Evolutionary conservation across 2,888 invertebrate species (phyloP).

Genomic region (Tinea semifulvella): DNA sequence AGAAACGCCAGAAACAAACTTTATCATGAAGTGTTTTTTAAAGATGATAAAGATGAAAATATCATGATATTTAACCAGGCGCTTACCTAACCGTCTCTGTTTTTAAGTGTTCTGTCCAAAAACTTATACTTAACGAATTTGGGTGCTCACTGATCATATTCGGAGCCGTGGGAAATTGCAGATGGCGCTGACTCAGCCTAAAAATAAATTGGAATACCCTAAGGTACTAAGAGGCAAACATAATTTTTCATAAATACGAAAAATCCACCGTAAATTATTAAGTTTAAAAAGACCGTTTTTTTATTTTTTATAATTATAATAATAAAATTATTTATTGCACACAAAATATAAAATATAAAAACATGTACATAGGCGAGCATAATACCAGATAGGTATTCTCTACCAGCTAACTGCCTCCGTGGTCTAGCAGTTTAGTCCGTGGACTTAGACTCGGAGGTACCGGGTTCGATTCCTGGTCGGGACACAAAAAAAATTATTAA

Average conservation of each 20-base stretch:
- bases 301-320: background rate
- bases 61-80: too few species aligned
- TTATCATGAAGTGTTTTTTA: too few species aligned
- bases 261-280: background rate
- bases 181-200: constrained; percentile 41
- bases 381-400: too few species aligned
- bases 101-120: constrained; percentile 1
- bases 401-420: too few species aligned
- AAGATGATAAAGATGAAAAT: too few species aligned
- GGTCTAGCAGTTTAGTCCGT: too few species aligned
- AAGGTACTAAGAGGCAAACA: background rate
- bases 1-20: too few species aligned
- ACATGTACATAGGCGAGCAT: background rate
- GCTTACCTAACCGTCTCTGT: too few species aligned
- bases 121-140: constrained; percentile 13
- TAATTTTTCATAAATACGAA: background rate
- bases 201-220: constrained; percentile 30
- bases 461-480: too few species aligned
- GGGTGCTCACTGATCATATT: constrained; percentile 25
- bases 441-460: too few species aligned
- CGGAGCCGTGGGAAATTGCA: constrained; percentile 38
- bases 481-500: too few species aligned
- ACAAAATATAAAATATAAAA: background rate
- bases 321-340: too few species aligned
- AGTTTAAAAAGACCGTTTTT: background rate